Evolutionary conservation across 2,113 vertebrate genomes (phyloP).

Genomic region (Terrapene triunguis): DNA sequence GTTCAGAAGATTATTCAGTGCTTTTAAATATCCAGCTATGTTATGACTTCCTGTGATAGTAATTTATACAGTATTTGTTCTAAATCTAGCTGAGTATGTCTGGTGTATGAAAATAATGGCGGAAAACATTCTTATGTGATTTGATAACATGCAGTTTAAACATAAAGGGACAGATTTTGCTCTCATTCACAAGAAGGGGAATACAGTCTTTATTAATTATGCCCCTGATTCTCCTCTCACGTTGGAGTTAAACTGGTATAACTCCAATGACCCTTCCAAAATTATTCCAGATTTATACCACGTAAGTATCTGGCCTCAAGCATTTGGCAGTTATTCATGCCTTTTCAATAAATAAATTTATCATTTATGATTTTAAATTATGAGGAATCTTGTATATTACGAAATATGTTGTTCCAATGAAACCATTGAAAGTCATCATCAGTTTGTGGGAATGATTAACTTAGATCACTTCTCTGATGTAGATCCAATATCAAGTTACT

Average conservation of each 20-base stretch:
- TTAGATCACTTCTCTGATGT: background rate
- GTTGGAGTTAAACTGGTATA: background rate
- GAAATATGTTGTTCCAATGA: background rate
- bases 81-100: background rate
- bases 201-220: background rate
- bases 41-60: background rate
- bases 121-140: background rate
- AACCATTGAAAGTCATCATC: background rate
- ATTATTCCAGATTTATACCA: background rate
- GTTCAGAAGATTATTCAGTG: background rate
- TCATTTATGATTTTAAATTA: background rate
- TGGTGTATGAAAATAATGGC: background rate
- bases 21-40: background rate
- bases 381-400: background rate
- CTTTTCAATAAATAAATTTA: background rate
- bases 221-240: background rate
- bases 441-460: background rate
- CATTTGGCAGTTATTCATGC: background rate
- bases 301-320: background rate
- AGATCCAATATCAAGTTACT: background rate
- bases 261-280: background rate
- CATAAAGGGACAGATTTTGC: background rate
- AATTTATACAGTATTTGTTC: background rate
- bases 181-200: background rate
- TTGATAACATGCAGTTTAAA: background rate